A percentile compares a stretch with the other conserved stretches of the same genome.
Conservation (phyloP, 2,113 vertebrate genomes). For the Benitochromis conjunctus region DNA sequence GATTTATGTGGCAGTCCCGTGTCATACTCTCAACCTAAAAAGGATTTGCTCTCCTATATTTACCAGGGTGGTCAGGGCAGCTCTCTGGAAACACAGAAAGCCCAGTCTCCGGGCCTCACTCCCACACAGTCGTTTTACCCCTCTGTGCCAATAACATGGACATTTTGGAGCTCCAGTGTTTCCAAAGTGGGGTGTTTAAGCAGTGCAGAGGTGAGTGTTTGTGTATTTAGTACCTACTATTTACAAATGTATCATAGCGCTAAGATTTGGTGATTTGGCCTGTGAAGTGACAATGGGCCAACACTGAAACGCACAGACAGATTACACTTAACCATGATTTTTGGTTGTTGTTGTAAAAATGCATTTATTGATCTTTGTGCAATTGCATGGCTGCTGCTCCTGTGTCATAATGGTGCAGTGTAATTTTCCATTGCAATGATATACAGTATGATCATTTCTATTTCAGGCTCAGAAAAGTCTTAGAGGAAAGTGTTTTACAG, state of each 20-base stretch:
- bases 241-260: background rate
- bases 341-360: background rate
- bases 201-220: constrained; percentile 63
- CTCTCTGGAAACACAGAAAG: constrained; percentile 49
- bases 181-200: constrained; percentile 25
- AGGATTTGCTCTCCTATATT: constrained; percentile 66
- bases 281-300: background rate
- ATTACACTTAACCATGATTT: background rate
- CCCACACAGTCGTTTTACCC: background rate
- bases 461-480: background rate
- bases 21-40: constrained; percentile 68
- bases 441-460: background rate
- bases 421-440: background rate
- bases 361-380: background rate
- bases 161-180: constrained; percentile 45
- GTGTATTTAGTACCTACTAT: constrained; percentile 1
- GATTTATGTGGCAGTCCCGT: constrained; percentile 69
- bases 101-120: constrained; percentile 42
- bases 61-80: constrained; percentile 57
- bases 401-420: background rate
- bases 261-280: constrained; percentile 5
- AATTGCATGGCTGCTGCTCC: background rate
- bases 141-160: constrained; percentile 38
- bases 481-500: constrained; percentile 9
- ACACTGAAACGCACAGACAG: background rate